Conservation (phyloP, 35 echinoderm and acorn worm species). For the Heliocidaris erythrogramma region DNA sequence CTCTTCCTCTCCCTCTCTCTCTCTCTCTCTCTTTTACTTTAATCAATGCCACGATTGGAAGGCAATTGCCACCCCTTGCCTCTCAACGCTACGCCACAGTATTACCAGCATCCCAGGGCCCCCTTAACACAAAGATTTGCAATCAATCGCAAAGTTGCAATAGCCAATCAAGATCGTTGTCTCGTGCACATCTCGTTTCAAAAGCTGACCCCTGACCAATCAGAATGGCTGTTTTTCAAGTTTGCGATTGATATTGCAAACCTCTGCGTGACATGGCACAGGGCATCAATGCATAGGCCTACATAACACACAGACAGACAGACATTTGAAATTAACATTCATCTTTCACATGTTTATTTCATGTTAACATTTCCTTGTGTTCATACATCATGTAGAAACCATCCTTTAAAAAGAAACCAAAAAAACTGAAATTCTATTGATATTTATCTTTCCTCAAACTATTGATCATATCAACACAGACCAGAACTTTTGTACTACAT, state of each 20-base stretch:
- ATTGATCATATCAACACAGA: neutral
- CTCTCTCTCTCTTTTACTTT: too few relatives aligned
- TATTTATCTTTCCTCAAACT: neutral
- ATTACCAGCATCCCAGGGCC: neutral
- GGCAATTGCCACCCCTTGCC: too few relatives aligned
- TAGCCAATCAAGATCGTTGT: too few relatives aligned
- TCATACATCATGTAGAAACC: neutral
- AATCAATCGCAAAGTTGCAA: too few relatives aligned
- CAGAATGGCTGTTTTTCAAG: too few relatives aligned
- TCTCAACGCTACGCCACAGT: too few relatives aligned
- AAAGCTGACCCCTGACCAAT: too few relatives aligned
- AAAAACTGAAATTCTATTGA: neutral
- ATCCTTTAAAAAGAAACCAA: neutral
- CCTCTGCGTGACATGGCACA: too few relatives aligned
- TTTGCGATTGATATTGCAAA: too few relatives aligned
- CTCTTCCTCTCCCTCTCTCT: too few relatives aligned
- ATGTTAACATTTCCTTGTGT: neutral
- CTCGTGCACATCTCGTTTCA: too few relatives aligned
- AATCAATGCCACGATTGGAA: too few relatives aligned
- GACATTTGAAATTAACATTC: neutral
- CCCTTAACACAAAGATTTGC: neutral
- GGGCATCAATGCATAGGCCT: neutral
- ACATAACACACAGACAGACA: neutral
- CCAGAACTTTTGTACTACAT: neutral
- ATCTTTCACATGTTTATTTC: slow-evolving; percentile 3